A percentile compares a stretch with the other conserved stretches of the same genome.
These are phyloP conservation scores for Ailuropoda melanoleuca DNA, from an alignment of 2,113 vertebrate genomes.

Conservation along the genomic window DNA sequence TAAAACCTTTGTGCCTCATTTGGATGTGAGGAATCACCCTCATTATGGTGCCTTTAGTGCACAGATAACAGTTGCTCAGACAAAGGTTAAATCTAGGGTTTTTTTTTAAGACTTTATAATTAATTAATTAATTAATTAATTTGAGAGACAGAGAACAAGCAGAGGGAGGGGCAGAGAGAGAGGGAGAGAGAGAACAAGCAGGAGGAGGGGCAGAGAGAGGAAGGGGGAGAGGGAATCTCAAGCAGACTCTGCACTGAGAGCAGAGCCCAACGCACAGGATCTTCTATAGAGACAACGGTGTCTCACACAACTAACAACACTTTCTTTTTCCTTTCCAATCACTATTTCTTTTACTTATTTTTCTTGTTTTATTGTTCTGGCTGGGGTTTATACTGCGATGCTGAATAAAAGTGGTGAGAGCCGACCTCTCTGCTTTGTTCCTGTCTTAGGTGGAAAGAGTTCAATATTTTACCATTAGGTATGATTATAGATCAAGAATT, in stretches of 20 bases:
- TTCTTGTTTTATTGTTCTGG: background rate
- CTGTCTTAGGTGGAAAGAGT: background rate
- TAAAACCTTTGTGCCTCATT: background rate
- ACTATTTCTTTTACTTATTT: too few species aligned
- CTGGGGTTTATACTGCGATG: background rate
- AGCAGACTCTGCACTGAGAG: too few species aligned
- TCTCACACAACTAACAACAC: too few species aligned
- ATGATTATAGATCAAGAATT: background rate
- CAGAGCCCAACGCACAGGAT: too few species aligned
- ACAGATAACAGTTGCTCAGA: background rate
- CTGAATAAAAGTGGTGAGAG: background rate
- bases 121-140: background rate
- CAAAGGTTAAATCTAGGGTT: background rate
- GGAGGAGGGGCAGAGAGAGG: too few species aligned
- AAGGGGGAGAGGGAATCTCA: too few species aligned
- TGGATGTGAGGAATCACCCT: background rate
- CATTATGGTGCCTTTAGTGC: background rate
- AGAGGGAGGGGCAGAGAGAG: too few species aligned
- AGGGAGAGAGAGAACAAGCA: too few species aligned
- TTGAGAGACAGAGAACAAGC: too few species aligned
- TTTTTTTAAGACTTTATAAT: background rate
- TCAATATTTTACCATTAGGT: background rate
- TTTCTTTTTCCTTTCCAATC: too few species aligned
- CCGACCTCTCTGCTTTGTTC: background rate
- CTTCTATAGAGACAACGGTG: too few species aligned